Evolutionary conservation across 2,797 vertebrate species (phyloP).

Genomic region (Phalloptychus januarius): DNA sequence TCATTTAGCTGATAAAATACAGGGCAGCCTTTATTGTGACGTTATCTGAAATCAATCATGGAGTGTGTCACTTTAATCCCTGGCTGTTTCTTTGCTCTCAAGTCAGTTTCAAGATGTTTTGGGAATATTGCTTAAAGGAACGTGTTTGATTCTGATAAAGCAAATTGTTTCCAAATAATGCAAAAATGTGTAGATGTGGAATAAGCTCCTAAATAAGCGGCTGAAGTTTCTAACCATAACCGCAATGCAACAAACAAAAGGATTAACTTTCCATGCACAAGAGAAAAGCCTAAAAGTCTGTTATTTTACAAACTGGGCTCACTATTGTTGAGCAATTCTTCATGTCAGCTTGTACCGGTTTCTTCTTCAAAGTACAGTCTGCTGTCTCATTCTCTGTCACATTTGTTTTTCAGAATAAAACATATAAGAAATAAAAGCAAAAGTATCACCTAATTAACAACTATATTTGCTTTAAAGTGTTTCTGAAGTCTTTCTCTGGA

Average conservation of each 20-base stretch:
- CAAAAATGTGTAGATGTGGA: not conserved
- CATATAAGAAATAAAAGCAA: not conserved
- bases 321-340: not conserved
- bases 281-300: not conserved
- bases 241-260: not conserved
- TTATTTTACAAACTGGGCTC: not conserved
- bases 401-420: not conserved
- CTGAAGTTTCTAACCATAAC: not conserved
- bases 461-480: not conserved
- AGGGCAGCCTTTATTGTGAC: slow-evolving; percentile 11
- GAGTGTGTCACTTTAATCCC: not conserved
- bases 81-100: not conserved
- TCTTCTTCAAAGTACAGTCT: not conserved
- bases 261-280: not conserved
- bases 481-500: not conserved
- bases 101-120: not conserved
- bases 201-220: not conserved
- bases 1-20: slow-evolving; percentile 10
- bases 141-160: not conserved
- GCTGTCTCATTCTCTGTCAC: not conserved
- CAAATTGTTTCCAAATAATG: not conserved
- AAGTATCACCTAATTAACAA: not conserved
- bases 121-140: not conserved
- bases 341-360: not conserved
- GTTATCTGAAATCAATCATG: slow-evolving; percentile 9